Base-by-base conservation (phyloP, 2,888 invertebrate species). In the Proisotoma minuta region DNA sequence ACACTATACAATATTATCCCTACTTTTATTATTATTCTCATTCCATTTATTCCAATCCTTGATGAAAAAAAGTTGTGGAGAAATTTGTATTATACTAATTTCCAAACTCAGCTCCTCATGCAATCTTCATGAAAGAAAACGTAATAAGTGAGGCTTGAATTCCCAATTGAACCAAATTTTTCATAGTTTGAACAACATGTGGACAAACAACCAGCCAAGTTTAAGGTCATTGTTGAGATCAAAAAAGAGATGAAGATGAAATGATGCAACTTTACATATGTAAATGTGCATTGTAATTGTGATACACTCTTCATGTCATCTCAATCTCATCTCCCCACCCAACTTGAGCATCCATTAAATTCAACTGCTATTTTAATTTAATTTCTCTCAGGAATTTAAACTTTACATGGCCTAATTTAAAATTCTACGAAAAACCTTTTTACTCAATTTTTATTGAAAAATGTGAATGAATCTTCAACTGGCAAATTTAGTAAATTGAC, bases 221-320 rank as follows among this genome's bases (percentile, higher is more conserved):
- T 43, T 43, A 43, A 43, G 18, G 43, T 43, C 43, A 43, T 4
- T 43, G 43, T 43, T n/a, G 5, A 43, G 43, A 43, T 34, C 8
- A 34, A 15, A 34, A 10, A 15, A 34, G 15, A 34, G 15, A 18
- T 43, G 5, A 43, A 43, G 20, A 8, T 10, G 22, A 12, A 18
- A 49, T 22, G 23, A 47, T 12, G 18, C 22, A 54, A 5, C 56
- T 43, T 56, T 56, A 40, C 56, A 56, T 56, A 24, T 56, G 56
- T 56, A 56, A 56, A 56, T 56, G 43, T 56, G 27, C n/a, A n/a
- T 10, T 47, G 23, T 24, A 49, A 8, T 43, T 43, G 49, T 18
- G n/a, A 47, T n/a, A 47, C 49, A 49, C 23, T 24, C 23, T 49
- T 22, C 49, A 22, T 49, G 49, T 23, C 26, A 49, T n/a, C n/a